These are phyloP conservation scores for Mechanitis messenoides DNA, from an alignment of 2,888 invertebrate species.

Conservation along the genomic window DNA sequence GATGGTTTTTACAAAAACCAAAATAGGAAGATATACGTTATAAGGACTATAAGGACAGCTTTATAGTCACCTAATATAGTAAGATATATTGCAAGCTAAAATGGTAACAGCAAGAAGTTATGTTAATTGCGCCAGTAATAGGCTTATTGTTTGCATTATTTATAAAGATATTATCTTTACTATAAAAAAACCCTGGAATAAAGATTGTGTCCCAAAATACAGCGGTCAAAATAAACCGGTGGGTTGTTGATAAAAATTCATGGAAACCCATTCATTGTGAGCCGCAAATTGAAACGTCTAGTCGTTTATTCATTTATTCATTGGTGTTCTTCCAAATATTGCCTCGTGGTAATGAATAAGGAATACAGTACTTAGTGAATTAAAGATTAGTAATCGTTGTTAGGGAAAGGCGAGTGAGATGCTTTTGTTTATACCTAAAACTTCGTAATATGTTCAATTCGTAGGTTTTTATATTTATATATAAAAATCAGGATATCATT, in stretches of 20 bases:
- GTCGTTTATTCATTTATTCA: slow-evolving; percentile 28
- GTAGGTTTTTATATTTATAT: neutral
- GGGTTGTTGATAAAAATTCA: slow-evolving; percentile 37
- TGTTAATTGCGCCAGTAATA: too few species aligned
- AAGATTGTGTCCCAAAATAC: slow-evolving; percentile 9
- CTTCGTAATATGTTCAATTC: too few species aligned
- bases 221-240: slow-evolving; percentile 22
- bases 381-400: neutral
- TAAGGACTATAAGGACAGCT: too few species aligned
- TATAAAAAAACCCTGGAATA: neutral
- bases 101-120: too few species aligned
- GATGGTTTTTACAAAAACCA: slow-evolving; percentile 13
- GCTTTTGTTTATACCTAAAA: neutral
- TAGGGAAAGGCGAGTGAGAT: neutral
- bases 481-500: too few species aligned
- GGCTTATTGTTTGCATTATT: too few species aligned
- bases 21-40: too few species aligned
- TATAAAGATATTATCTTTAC: too few species aligned
- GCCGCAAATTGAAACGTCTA: slow-evolving; percentile 43
- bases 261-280: slow-evolving; percentile 38
- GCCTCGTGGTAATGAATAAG: slow-evolving; percentile 20
- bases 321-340: slow-evolving; percentile 23
- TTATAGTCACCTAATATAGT: too few species aligned
- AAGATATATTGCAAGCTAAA: too few species aligned
- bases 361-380: slow-evolving; percentile 11